Evolutionary conservation across 1,140 invertebrate species (phyloP).

Genomic region (Orchesella cincta): DNA sequence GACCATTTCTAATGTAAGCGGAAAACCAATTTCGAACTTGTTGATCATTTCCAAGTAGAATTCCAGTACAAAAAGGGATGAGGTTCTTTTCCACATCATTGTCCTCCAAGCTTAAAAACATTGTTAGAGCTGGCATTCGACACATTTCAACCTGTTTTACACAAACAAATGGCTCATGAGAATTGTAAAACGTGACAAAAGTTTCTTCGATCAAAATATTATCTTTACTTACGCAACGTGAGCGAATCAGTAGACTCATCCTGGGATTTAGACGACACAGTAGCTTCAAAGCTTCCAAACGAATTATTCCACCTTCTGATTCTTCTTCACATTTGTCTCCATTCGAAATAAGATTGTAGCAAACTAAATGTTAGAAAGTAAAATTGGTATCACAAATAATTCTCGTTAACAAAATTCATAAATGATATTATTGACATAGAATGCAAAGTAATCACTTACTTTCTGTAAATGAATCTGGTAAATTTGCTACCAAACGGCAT

Average conservation of each 20-base stretch:
- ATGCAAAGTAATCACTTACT: conserved; percentile 60
- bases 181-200: not conserved
- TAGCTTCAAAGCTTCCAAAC: conserved; percentile 72
- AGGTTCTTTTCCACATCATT: conserved; percentile 57
- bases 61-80: conserved; percentile 84
- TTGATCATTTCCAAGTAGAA: conserved; percentile 81
- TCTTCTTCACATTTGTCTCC: conserved; percentile 87
- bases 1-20: conserved; percentile 83
- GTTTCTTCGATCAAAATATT: not conserved
- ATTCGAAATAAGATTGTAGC: conserved; percentile 77
- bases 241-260: conserved; percentile 76
- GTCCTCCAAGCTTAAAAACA: conserved; percentile 69
- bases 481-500: conserved; percentile 84
- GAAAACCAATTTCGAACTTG: conserved; percentile 88
- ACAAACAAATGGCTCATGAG: conserved; percentile 24
- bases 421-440: not conserved
- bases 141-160: conserved; percentile 71
- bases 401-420: not conserved
- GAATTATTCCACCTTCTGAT: conserved; percentile 66
- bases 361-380: conserved; percentile 65
- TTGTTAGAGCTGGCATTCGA: conserved; percentile 81
- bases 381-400: conserved; percentile 28
- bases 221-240: conserved; percentile 67
- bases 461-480: conserved; percentile 89
- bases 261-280: conserved; percentile 88